Evolutionary conservation across 2,113 vertebrate genomes (phyloP), one percentile per base, ranked within the genome.

Genomic region (Myodes glareolus): DNA sequence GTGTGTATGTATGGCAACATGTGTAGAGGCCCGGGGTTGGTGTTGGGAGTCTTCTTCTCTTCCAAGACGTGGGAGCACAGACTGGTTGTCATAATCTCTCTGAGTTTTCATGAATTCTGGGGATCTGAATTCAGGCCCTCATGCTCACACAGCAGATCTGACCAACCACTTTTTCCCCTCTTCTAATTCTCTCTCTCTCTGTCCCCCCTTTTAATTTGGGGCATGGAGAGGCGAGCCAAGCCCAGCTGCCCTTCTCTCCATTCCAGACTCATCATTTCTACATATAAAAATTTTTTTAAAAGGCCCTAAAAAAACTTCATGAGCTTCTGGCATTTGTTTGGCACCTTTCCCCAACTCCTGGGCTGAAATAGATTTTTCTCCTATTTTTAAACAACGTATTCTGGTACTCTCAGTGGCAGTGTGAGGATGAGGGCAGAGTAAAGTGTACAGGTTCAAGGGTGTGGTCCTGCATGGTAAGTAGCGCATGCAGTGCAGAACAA

Each of bases 311-410:
- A n/a, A n/a, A n/a, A 7, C 36, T 72, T 72, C 70, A 72, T n/a
- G 87, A 63, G 80, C 36, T 45, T 90, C 86, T 63, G 76, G 87
- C 72, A 47, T 91, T 78, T 70, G 9, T 82, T 96, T 90, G 84
- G 80, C 86, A 88, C 80, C 75, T 92, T 93, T 58, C 80, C 65
- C 65, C 50, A 67, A 17, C 39, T 97, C 78, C 50, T 76, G 80
- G n/a, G 88, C 85, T 72, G 50, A 92, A 94, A 76, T 81, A 93
- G 85, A 80, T 58, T 92, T 92, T 92, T 76, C 68, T 87, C 63
- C 78, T 94, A 72, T 95, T 90, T 96, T 96, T 81, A 81, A 73
- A 92, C 58, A 50, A 4, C 75, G 29, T 23, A 45, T 90, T 88
- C 85, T 90, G 81, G 52, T 45, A 47, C 65, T 90, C 47, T 39